Conservation (phyloP, 2,797 vertebrate species). For the Myotis findleyi region DNA sequence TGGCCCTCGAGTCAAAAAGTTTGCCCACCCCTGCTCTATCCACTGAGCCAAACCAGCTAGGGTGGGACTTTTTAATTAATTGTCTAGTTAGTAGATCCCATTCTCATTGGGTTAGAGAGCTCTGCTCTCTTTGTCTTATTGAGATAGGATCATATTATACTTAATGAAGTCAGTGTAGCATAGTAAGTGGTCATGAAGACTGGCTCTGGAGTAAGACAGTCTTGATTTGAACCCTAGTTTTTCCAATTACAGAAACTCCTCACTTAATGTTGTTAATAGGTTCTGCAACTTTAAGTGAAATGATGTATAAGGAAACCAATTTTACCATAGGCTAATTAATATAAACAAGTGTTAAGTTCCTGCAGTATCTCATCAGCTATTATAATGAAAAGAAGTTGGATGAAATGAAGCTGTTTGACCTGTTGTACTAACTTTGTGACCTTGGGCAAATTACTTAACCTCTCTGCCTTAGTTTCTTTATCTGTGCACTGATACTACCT, state of each 20-base stretch:
- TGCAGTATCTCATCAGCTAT: too few relatives aligned
- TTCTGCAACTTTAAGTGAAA: not conserved
- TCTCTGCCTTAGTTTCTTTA: conserved; percentile 9
- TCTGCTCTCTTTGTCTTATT: not conserved
- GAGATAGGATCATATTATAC: not conserved
- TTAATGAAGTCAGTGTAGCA: not conserved
- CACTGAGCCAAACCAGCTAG: too few relatives aligned
- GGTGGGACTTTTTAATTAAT: not conserved
- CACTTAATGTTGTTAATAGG: not conserved
- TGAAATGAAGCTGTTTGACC: too few relatives aligned
- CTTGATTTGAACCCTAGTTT: not conserved
- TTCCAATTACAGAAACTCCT: not conserved
- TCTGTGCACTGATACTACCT: not conserved
- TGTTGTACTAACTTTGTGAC: not conserved
- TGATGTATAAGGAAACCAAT: not conserved
- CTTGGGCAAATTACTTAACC: not conserved
- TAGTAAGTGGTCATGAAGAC: not conserved
- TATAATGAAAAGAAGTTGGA: not conserved
- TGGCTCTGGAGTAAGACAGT: not conserved
- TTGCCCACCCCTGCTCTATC: too few relatives aligned
- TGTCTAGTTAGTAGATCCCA: not conserved
- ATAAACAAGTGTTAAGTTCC: not conserved
- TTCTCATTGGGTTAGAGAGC: not conserved
- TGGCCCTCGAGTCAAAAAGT: too few relatives aligned
- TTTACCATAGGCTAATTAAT: not conserved